Evolutionary conservation across 2,113 vertebrate genomes (phyloP), one percentile per base, ranked within the genome.

Genomic region (Acanthisitta chloris): DNA sequence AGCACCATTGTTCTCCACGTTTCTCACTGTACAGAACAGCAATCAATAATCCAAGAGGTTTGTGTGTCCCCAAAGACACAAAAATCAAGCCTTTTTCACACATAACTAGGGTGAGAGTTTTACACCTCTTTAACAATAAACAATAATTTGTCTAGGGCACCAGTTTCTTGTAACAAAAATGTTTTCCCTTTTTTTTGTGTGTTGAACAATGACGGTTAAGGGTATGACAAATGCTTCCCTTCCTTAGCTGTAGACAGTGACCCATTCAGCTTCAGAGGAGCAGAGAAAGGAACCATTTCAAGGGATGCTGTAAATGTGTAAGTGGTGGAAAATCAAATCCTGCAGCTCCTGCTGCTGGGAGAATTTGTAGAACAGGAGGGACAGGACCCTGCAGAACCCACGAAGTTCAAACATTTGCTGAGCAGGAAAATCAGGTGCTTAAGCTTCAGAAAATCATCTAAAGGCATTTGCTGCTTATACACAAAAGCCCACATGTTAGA

Each of bases 341-440:
- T 33, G 25, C 54, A 88, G 79, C 67, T 93, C 76, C 64, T 46
- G 12, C 34, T 86, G 76, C 11, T 18, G 62, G 20, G 34, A 87
- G 71, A 81, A 81, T 34, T 31, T 40, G 51, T 0, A 4, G 43
- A 49, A 33, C 4, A 2, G 10, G 17, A 12, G 6, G 16, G 2
- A 36, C 42, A 78, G 12, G 72, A 72, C 36, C 14, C n/a, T 85
- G 45, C 36, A 90, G 40, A 77, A 19, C 43, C 38, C 33, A 51
- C 3, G 34, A 62, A 84, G 40, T 40, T 78, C 65, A 84, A 86
- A 54, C 33, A 42, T 54, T 66, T 81, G 23, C 69, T 62, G 72
- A 92, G 72, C 25, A 76, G 61, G 43, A 64, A 90, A 86, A 76
- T 42, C 31, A 48, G 43, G 36, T 9, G 14, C n/a, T 14, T 40